Evolutionary conservation across 2,888 invertebrate species (phyloP).

Genomic region (Limenitis arthemis): DNA sequence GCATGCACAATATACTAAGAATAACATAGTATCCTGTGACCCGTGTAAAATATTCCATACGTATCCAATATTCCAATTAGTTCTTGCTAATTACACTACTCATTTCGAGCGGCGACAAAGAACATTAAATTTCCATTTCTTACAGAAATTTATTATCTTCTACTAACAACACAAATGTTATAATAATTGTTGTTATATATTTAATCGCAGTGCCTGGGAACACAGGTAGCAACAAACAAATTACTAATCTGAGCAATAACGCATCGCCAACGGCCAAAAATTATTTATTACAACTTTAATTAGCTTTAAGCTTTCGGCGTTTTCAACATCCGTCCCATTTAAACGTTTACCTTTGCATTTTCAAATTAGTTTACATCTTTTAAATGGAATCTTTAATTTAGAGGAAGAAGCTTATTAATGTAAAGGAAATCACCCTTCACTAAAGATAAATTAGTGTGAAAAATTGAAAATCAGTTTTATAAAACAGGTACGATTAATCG

Average conservation of each 20-base stretch:
- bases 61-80: conserved; percentile 24
- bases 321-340: conserved; percentile 21
- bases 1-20: conserved; percentile 12
- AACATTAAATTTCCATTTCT: conserved; percentile 35
- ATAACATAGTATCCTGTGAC: conserved; percentile 2
- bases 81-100: conserved; percentile 21
- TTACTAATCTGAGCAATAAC: conserved; percentile 57
- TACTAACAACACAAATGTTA: background rate
- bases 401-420: conserved; percentile 9
- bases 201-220: conserved; percentile 37
- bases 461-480: conserved; percentile 3
- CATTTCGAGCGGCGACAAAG: conserved; percentile 29
- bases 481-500: background rate
- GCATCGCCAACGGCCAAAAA: conserved; percentile 34
- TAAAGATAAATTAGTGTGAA: conserved; percentile 7
- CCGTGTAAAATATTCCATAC: conserved; percentile 11
- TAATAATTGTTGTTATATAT: conserved; percentile 1
- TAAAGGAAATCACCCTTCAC: conserved; percentile 12
- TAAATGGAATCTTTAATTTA: conserved; percentile 7
- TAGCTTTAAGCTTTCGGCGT: conserved; percentile 24
- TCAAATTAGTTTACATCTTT: conserved; percentile 17
- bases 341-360: conserved; percentile 9
- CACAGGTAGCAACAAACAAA: conserved; percentile 61
- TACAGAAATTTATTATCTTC: background rate
- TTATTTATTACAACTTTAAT: conserved; percentile 31